Evolutionary conservation across 2,888 invertebrate genomes (phyloP), one percentile per base, ranked within the genome.

Genomic region (Lampropteryx suffumata): DNA sequence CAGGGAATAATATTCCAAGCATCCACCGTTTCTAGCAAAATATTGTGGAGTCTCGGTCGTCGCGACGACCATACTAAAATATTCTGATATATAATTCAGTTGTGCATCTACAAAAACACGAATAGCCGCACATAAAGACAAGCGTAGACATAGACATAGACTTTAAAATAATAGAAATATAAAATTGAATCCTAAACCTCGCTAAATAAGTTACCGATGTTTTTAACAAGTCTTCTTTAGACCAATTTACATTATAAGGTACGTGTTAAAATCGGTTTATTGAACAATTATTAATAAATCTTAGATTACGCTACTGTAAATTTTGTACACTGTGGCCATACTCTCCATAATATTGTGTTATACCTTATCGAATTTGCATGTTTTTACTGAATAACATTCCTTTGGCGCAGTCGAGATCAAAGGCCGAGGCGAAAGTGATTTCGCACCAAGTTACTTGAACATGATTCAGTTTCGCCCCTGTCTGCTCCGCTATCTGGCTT

Each of bases 341-440:
- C 76, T 80, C 78, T 76, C 71, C 73, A 78, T 83, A 87, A 89
- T 87, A 89, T 89, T 88, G 87, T 88, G 84, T 90, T 89, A 89
- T 89, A 88, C 86, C 84, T 89, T 88, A 90, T 90, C 89, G 87
- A 89, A 90, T 90, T 90, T 90, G 86, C 90, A 90, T 90, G 89
- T 90, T 90, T 90, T 90, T 90, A 88, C 90, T 86, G 88, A 86
- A 89, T 86, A 89, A 87, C 84, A 86, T 90, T 87, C 87, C 90
- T 89, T 90, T 88, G 87, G 86, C 85, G 81, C 84, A 78, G 71
- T 73, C 79, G 79, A 89, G 86, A 89, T 90, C 90, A 90, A 90
- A 90, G 90, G 85, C 74, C 80, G 76, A 71, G 76, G 76, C 78
- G 83, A 84, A 87, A 90, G 87, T 90, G 90, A 90, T 90, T 90